These are phyloP conservation scores for Alligator mississippiensis DNA, from an alignment of 2,113 vertebrate species.

Conservation along the genomic window DNA sequence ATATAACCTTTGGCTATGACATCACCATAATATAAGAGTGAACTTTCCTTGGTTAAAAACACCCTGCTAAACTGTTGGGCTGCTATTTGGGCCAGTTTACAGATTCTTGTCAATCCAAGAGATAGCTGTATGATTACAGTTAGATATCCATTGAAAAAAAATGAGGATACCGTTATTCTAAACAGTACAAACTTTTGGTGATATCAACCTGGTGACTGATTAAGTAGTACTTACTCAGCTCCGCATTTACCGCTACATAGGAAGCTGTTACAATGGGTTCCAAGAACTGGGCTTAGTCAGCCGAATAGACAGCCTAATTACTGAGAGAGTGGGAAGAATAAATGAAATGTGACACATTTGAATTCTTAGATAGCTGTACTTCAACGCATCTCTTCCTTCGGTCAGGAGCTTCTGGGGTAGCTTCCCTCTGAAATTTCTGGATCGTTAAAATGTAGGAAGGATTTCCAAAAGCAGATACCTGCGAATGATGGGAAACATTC, in stretches of 20 bases:
- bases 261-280: slow-evolving; percentile 34
- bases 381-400: not conserved
- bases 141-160: not conserved
- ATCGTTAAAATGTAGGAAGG: not conserved
- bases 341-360: not conserved
- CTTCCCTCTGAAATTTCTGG: not conserved
- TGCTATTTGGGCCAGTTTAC: not conserved
- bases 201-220: not conserved
- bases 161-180: not conserved
- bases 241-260: slow-evolving; percentile 23
- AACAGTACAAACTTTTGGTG: not conserved
- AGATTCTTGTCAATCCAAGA: not conserved
- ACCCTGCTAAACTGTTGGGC: not conserved
- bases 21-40: not conserved
- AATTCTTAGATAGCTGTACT: not conserved
- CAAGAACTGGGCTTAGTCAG: slow-evolving; percentile 38
- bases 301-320: not conserved
- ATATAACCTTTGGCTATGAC: not conserved
- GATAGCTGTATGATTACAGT: not conserved
- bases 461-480: not conserved
- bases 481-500: not conserved
- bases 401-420: not conserved
- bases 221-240: slow-evolving; percentile 12
- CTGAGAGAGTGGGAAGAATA: not conserved
- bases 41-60: not conserved